phyloP scores from a whole-genome alignment of 1,140 invertebrate genomes.

The Papilio polytes region DNA sequence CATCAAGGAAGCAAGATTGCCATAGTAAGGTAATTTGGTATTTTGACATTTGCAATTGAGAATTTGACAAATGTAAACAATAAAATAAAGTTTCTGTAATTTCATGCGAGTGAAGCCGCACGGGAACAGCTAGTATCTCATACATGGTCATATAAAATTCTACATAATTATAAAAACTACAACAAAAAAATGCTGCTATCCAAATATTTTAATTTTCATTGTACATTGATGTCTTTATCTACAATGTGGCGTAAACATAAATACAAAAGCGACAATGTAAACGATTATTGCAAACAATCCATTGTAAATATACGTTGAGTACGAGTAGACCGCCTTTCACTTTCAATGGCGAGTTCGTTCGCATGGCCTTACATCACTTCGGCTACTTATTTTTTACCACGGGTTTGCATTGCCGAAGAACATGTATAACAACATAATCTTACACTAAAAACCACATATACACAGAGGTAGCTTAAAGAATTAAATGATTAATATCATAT shows the following conservation, averaged over 20 bases:
- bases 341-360: slow-evolving; percentile 42
- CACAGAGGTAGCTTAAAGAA: too few relatives aligned
- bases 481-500: too few relatives aligned
- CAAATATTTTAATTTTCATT: not conserved
- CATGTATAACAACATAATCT: not conserved
- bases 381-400: not conserved
- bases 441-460: too few relatives aligned
- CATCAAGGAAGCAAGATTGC: too few relatives aligned
- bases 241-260: not conserved
- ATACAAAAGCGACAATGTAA: slow-evolving; percentile 22
- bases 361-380: slow-evolving; percentile 14
- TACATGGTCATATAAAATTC: not conserved
- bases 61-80: too few relatives aligned
- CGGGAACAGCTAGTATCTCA: too few relatives aligned
- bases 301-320: slow-evolving; percentile 17
- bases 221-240: not conserved
- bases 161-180: not conserved
- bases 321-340: slow-evolving; percentile 43
- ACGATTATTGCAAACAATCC: not conserved
- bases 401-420: not conserved
- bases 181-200: not conserved
- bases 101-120: too few relatives aligned
- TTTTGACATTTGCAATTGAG: too few relatives aligned
- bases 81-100: too few relatives aligned
- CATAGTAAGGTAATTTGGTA: too few relatives aligned